Conservation (phyloP, 2,888 invertebrate species). For the Formica aserva region DNA sequence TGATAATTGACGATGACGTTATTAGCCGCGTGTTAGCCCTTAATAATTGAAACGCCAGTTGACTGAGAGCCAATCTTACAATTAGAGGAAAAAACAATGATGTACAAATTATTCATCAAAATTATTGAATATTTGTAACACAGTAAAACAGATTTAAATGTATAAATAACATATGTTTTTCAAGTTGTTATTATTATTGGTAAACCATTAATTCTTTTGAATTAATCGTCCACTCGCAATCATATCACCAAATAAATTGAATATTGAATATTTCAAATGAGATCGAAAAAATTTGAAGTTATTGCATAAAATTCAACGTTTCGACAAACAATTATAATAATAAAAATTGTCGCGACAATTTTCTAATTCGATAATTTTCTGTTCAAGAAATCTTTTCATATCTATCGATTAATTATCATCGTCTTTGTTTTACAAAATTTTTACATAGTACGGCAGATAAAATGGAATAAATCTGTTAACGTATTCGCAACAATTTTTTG, state of each 20-base stretch:
- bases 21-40: slow-evolving; percentile 51
- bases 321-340: slow-evolving; percentile 2
- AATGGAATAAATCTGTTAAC: slow-evolving; percentile 4
- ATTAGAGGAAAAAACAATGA: slow-evolving; percentile 10
- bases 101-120: neutral
- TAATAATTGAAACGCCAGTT: slow-evolving; percentile 60
- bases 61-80: slow-evolving; percentile 14
- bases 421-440: slow-evolving; percentile 28
- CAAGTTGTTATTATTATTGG: neutral
- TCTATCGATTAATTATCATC: slow-evolving; percentile 30
- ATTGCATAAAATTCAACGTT: slow-evolving; percentile 28
- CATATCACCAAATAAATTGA: slow-evolving; percentile 5
- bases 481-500: neutral
- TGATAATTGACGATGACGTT: slow-evolving; percentile 65
- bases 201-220: neutral
- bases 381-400: slow-evolving; percentile 13
- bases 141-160: neutral
- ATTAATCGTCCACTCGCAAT: slow-evolving; percentile 4
- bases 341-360: slow-evolving; percentile 35
- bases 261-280: neutral
- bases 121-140: neutral
- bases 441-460: neutral
- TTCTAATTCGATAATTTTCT: slow-evolving; percentile 31
- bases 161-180: neutral
- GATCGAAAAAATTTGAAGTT: slow-evolving; percentile 18